These are phyloP conservation scores for Drosophila prosaltans DNA, from an alignment of 1,140 invertebrate genomes.

Conservation along the genomic window DNA sequence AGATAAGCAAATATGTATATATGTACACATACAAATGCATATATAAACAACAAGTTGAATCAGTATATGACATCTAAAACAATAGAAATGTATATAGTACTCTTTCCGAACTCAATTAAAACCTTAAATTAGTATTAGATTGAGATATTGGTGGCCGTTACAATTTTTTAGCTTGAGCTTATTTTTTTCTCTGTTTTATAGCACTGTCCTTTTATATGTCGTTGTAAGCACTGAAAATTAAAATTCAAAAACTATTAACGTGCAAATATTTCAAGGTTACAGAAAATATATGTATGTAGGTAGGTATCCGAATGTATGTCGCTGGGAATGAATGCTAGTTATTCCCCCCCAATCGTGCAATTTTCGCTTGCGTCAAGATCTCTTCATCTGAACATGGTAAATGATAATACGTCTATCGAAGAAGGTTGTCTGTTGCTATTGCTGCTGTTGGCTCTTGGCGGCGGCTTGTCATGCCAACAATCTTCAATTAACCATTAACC, in stretches of 20 bases:
- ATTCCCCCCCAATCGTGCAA: background rate
- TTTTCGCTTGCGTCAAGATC: slow-evolving; percentile 4
- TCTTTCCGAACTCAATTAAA: too few species aligned
- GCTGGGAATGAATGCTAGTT: background rate
- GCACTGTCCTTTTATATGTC: too few species aligned
- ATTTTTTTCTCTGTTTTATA: too few species aligned
- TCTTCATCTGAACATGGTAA: slow-evolving; percentile 1
- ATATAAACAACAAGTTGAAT: too few species aligned
- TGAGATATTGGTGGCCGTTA: too few species aligned
- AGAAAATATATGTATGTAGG: slow-evolving; percentile 21
- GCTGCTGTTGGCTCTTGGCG: background rate
- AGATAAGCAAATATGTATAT: slow-evolving; percentile 45
- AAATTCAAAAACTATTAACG: background rate
- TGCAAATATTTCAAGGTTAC: background rate
- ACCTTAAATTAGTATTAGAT: too few species aligned
- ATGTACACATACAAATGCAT: background rate
- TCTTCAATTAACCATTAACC: slow-evolving; percentile 74
- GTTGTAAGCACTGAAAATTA: background rate
- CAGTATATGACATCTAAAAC: too few species aligned
- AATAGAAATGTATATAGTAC: too few species aligned
- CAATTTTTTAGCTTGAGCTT: too few species aligned
- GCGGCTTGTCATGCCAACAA: slow-evolving; percentile 48
- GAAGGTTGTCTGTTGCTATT: background rate
- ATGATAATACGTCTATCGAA: background rate
- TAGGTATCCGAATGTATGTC: background rate